A percentile compares a stretch with the other conserved stretches of the same genome.
Conservation (phyloP, 2,888 invertebrate genomes). For the Orthosia gothica region DNA sequence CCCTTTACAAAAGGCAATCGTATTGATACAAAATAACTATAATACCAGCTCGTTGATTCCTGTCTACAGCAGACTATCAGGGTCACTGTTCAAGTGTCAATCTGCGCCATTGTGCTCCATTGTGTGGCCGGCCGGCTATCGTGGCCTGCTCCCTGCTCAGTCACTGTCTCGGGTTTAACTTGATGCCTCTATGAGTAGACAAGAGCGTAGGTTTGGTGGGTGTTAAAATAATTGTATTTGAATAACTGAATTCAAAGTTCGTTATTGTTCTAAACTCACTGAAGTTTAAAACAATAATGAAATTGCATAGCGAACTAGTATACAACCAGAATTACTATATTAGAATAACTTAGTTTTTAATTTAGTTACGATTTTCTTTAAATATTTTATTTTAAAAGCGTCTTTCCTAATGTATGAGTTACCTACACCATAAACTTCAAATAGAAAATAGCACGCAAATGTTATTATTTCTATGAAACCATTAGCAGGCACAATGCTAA, state of each 20-base stretch:
- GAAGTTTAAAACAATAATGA: too few species aligned
- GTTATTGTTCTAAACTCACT: too few species aligned
- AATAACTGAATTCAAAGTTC: too few species aligned
- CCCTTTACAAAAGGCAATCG: not conserved
- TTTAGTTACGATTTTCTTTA: too few species aligned
- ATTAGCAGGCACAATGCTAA: not conserved
- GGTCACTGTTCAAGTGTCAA: conserved; percentile 52
- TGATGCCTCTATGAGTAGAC: not conserved
- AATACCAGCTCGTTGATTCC: conserved; percentile 3
- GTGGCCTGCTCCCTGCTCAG: conserved; percentile 26
- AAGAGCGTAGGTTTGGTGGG: not conserved
- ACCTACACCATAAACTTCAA: too few species aligned
- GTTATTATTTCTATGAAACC: too few species aligned
- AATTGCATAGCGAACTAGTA: too few species aligned
- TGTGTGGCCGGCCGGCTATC: conserved; percentile 38
- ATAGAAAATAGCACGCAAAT: too few species aligned
- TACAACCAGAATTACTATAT: too few species aligned
- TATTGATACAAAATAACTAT: not conserved
- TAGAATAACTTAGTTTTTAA: too few species aligned
- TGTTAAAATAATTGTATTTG: not conserved
- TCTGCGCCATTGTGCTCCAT: conserved; percentile 40
- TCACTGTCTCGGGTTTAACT: conserved; percentile 22
- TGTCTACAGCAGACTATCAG: conserved; percentile 40
- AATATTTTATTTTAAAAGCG: too few species aligned
- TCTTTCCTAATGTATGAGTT: too few species aligned